Conservation (phyloP, 2,888 invertebrate species). For the Meta bourneti region DNA sequence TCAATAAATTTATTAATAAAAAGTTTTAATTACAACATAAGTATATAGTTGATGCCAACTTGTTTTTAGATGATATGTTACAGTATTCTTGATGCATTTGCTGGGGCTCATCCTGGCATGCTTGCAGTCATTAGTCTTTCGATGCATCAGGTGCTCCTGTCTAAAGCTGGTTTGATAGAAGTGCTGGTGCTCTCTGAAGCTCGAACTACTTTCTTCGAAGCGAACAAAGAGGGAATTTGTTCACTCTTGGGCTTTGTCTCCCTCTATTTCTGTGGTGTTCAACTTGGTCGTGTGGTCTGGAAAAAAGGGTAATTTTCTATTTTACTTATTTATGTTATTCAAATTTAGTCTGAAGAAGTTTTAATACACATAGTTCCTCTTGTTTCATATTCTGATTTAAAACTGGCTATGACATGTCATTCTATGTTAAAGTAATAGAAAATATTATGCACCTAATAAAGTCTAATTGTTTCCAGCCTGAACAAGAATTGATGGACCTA, state of each 20-base stretch:
- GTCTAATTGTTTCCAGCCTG: too few species aligned
- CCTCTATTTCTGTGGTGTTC: constrained; percentile 89
- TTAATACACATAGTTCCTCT: not conserved
- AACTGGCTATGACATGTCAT: not conserved
- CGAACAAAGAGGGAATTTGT: constrained; percentile 93
- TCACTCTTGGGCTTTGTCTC: constrained; percentile 92
- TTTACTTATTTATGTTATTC: not conserved
- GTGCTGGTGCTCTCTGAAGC: constrained; percentile 29
- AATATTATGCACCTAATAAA: too few species aligned
- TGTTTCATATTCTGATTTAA: not conserved
- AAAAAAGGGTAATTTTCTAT: constrained; percentile 79
- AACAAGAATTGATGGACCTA: too few species aligned
- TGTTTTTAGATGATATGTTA: constrained; percentile 83
- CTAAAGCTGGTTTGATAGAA: constrained; percentile 26
- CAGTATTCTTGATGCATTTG: constrained; percentile 84
- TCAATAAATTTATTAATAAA: too few species aligned
- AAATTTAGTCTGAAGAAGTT: not conserved
- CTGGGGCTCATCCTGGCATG: constrained; percentile 83
- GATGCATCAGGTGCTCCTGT: constrained; percentile 71
- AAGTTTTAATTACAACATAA: too few species aligned
- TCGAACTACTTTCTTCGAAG: constrained; percentile 54
- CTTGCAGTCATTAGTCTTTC: constrained; percentile 83
- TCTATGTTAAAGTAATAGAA: too few species aligned
- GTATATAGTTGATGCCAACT: too few species aligned
- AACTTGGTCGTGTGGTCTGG: constrained; percentile 84